A percentile compares a stretch with the other conserved stretches of the same genome.
Evolutionary conservation across 1,140 invertebrate genomes (phyloP).

Genomic region (Nymphalis io): DNA sequence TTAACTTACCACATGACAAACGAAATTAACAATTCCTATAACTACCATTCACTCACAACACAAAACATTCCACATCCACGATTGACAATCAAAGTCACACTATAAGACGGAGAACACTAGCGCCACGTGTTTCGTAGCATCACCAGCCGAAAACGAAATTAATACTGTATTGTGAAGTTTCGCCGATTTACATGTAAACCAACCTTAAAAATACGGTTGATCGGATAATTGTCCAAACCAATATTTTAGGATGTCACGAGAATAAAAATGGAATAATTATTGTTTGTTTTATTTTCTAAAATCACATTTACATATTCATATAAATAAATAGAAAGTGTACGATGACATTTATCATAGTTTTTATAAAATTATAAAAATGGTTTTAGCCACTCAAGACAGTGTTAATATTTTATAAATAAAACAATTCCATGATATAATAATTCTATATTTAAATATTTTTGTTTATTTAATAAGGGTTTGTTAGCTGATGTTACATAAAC

Average conservation of each 20-base stretch:
- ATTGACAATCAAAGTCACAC: constrained; percentile 60
- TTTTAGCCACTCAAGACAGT: too few species aligned
- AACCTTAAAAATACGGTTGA: constrained; percentile 26
- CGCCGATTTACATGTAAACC: constrained; percentile 21
- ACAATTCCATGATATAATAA: too few species aligned
- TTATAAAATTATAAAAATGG: too few species aligned
- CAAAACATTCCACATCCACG: constrained; percentile 77
- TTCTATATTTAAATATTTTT: too few species aligned
- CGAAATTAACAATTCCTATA: constrained; percentile 55
- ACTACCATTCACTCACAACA: constrained; percentile 71
- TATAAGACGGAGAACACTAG: constrained; percentile 53
- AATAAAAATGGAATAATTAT: too few species aligned
- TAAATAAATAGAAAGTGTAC: not conserved
- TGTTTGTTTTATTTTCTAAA: too few species aligned
- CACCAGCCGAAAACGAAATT: constrained; percentile 30
- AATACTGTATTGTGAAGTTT: constrained; percentile 40
- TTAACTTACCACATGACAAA: constrained; percentile 73
- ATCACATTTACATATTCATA: too few species aligned
- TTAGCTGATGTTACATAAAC: too few species aligned
- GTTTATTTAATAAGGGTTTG: too few species aligned
- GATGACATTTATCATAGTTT: too few species aligned
- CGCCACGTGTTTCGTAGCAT: constrained; percentile 55
- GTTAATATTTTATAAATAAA: too few species aligned
- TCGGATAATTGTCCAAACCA: constrained; percentile 3
- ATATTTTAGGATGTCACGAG: not conserved